phyloP scores from a whole-genome alignment of 1,140 invertebrate genomes.

The Drosophila yakuba region DNA sequence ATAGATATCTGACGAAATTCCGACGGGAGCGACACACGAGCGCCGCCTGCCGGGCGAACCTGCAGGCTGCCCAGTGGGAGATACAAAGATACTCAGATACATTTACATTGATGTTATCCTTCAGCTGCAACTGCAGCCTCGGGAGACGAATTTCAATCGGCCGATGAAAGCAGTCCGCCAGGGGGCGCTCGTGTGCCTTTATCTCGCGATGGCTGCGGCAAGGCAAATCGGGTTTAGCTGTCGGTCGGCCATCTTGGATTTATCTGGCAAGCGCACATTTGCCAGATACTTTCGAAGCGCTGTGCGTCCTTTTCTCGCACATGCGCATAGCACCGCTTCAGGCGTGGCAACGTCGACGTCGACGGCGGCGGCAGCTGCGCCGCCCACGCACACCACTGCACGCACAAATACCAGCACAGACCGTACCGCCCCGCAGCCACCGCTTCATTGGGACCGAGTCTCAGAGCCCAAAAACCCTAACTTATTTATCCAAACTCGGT shows the following conservation, averaged over 20 bases:
- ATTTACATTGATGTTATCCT: conserved; percentile 25
- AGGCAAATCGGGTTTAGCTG: conserved; percentile 57
- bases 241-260: conserved; percentile 70
- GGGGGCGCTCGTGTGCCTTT: conserved; percentile 20
- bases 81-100: conserved; percentile 17
- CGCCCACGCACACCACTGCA: conserved; percentile 61
- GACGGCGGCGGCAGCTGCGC: conserved; percentile 35
- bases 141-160: conserved; percentile 42
- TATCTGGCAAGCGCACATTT: conserved; percentile 59
- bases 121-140: conserved; percentile 25
- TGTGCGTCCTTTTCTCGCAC: conserved; percentile 74
- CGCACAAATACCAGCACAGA: conserved; percentile 53
- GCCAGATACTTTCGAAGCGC: conserved; percentile 29
- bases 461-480: conserved; percentile 29
- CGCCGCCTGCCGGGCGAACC: conserved; percentile 56
- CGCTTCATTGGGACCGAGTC: conserved; percentile 8
- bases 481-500: neutral
- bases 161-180: conserved; percentile 49
- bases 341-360: conserved; percentile 66
- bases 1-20: conserved; percentile 29
- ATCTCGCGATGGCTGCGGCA: conserved; percentile 14
- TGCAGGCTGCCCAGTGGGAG: conserved; percentile 39
- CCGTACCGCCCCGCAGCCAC: neutral
- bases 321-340: conserved; percentile 57
- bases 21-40: conserved; percentile 14